phyloP scores from a whole-genome alignment of 1,140 invertebrate species.

The Lepidurus arcticus region DNA sequence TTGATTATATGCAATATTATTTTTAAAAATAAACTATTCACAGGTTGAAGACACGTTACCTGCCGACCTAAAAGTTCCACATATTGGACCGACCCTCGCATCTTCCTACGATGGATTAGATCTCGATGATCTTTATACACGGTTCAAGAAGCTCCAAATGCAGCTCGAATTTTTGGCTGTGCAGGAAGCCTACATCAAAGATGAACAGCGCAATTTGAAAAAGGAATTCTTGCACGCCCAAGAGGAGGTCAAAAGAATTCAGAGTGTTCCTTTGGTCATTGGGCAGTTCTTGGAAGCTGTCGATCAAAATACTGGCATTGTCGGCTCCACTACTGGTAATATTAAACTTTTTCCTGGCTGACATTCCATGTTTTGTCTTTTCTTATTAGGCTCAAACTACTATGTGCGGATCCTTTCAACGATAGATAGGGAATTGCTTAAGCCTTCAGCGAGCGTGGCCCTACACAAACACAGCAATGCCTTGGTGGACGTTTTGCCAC shows the following conservation, averaged over 20 bases:
- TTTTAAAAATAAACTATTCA: background rate
- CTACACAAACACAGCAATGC: constrained; percentile 98
- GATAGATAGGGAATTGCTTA: constrained; percentile 90
- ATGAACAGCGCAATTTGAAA: constrained; percentile 95
- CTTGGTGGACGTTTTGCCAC: constrained; percentile 91
- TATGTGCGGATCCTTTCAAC: constrained; percentile 95
- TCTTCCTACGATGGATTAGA: constrained; percentile 64
- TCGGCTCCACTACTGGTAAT: constrained; percentile 66
- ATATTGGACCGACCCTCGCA: constrained; percentile 41
- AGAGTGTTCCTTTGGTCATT: constrained; percentile 94
- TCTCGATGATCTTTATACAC: constrained; percentile 82
- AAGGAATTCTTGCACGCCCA: constrained; percentile 97
- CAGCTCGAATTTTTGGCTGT: constrained; percentile 95
- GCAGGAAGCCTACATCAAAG: constrained; percentile 97
- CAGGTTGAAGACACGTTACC: constrained; percentile 40
- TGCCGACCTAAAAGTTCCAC: constrained; percentile 40
- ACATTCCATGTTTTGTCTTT: constrained; percentile 31
- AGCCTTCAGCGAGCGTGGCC: constrained; percentile 92
- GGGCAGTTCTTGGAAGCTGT: constrained; percentile 97
- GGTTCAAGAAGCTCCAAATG: constrained; percentile 78
- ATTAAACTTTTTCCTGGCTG: background rate
- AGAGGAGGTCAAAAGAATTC: constrained; percentile 95
- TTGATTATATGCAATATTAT: constrained; percentile 49
- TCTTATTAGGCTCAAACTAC: constrained; percentile 77
- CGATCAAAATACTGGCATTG: constrained; percentile 96